Evolutionary conservation across 2,113 vertebrate genomes (phyloP).

Genomic region (Cinclus mexicanus): DNA sequence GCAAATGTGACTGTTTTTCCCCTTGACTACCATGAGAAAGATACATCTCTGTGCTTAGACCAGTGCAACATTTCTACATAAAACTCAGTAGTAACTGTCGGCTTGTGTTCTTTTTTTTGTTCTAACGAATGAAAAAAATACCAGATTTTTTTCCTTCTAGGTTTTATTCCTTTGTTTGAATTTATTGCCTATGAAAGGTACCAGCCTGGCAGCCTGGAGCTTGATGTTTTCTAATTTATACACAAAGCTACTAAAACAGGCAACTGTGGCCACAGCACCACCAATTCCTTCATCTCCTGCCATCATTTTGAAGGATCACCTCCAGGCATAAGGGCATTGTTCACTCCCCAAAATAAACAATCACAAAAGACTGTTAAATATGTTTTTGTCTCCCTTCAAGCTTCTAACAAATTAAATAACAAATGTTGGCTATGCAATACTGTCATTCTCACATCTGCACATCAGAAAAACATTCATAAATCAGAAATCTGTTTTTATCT

Average conservation of each 20-base stretch:
- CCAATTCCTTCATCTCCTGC: not conserved
- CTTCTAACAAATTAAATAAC: not conserved
- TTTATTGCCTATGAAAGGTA: conserved; percentile 22
- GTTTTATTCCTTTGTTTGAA: conserved; percentile 19
- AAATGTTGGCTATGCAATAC: not conserved
- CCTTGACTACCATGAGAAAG: not conserved
- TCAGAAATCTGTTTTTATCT: not conserved
- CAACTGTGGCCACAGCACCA: not conserved
- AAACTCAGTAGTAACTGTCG: not conserved
- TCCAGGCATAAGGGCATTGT: not conserved
- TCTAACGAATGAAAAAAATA: not conserved
- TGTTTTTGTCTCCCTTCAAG: not conserved
- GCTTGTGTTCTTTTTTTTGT: not conserved
- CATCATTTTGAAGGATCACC: conserved; percentile 21
- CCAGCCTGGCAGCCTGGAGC: not conserved
- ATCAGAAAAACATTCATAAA: not conserved
- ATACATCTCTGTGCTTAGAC: not conserved
- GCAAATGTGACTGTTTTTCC: not conserved
- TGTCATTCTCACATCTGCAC: not conserved
- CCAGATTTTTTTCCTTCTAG: not conserved
- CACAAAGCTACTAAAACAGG: conserved; percentile 2
- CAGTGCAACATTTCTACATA: not conserved
- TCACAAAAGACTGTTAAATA: not conserved
- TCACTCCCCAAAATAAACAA: not conserved
- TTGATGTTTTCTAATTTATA: conserved; percentile 38